Evolutionary conservation across 2,113 vertebrate species (phyloP).

Genomic region (Clupea harengus): DNA sequence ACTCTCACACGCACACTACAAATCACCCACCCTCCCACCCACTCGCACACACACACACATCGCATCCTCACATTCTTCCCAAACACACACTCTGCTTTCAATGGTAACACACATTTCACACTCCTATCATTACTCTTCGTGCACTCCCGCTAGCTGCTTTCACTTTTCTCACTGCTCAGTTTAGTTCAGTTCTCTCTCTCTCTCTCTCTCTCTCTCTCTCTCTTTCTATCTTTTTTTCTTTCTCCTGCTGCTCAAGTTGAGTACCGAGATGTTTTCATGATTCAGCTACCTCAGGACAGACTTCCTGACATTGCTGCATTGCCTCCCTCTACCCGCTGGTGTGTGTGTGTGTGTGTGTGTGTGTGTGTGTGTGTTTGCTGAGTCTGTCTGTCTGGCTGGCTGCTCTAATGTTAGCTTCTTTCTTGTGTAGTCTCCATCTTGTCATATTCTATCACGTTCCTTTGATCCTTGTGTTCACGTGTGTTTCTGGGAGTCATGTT

Average conservation of each 20-base stretch:
- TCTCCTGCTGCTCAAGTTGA: not conserved
- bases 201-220: not conserved
- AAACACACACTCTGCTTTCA: not conserved
- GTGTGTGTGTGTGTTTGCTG: not conserved
- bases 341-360: constrained; percentile 18
- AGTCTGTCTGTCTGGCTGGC: not conserved
- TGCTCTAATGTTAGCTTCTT: not conserved
- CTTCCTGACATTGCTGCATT: not conserved
- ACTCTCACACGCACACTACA: not conserved
- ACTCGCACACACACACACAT: not conserved
- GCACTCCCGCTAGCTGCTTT: not conserved
- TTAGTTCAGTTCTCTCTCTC: not conserved
- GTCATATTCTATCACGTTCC: not conserved
- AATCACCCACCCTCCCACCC: not conserved
- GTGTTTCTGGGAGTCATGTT: not conserved
- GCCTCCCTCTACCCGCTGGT: constrained; percentile 9
- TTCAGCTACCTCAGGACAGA: not conserved
- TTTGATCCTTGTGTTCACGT: not conserved
- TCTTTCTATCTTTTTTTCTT: not conserved
- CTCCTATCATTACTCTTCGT: not conserved
- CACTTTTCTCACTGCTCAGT: not conserved
- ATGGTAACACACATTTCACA: not conserved
- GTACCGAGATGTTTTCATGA: not conserved
- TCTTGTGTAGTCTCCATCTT: not conserved
- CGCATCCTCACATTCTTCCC: not conserved